phyloP scores from a whole-genome alignment of 2,888 invertebrate species.

The Hypomecis atomaria region DNA sequence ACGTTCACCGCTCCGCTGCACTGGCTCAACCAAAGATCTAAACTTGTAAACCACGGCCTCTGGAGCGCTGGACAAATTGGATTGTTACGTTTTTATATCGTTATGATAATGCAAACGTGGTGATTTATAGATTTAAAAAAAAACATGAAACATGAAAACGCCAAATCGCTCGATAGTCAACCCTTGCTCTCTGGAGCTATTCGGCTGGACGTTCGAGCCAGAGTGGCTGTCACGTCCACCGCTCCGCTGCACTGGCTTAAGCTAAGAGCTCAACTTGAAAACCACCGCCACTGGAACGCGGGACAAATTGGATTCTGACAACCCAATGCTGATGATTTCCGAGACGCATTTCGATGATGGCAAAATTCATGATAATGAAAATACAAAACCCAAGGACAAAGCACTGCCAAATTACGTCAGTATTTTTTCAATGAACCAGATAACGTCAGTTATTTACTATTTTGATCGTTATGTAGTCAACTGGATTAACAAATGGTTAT shows the following conservation, averaged over 20 bases:
- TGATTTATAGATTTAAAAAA: too few relatives aligned
- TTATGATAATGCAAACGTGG: too few relatives aligned
- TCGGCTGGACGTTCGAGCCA: constrained; percentile 30
- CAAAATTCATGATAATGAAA: too few relatives aligned
- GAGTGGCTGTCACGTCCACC: constrained; percentile 70
- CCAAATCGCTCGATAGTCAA: too few relatives aligned
- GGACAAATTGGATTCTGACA: constrained; percentile 62
- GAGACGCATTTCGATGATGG: constrained; percentile 4
- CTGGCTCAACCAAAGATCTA: constrained; percentile 36
- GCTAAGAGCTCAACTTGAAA: constrained; percentile 54
- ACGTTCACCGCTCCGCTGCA: constrained; percentile 48
- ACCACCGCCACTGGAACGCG: constrained; percentile 56
- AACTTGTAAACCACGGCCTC: constrained; percentile 66
- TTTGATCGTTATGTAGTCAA: too few relatives aligned
- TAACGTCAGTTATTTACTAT: too few relatives aligned
- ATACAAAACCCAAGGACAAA: too few relatives aligned
- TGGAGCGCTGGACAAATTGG: constrained; percentile 60
- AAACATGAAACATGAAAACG: too few relatives aligned
- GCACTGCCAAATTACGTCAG: too few relatives aligned
- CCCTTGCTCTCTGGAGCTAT: too few relatives aligned
- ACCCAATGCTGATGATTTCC: constrained; percentile 10
- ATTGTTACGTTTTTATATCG: constrained; percentile 45
- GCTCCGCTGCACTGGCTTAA: constrained; percentile 34
- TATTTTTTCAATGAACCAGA: too few relatives aligned
- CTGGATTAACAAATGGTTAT: too few relatives aligned